Percentiles rank a stretch among this genome's conserved stretches.
Evolutionary conservation across 2,797 vertebrate species (phyloP).

Genomic region (Pampus argenteus): DNA sequence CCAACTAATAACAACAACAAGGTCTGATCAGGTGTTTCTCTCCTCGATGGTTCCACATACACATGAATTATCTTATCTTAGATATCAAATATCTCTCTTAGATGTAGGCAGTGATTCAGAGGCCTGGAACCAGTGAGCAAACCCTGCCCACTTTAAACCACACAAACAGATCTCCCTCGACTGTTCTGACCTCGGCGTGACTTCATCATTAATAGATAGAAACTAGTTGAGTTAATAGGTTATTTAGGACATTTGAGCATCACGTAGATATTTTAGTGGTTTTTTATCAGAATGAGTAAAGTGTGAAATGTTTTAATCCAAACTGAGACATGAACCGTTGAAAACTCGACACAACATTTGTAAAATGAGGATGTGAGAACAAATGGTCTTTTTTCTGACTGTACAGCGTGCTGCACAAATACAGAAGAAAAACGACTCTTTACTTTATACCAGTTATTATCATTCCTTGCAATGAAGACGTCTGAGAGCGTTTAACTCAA

Average conservation of each 20-base stretch:
- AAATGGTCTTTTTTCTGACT: neutral
- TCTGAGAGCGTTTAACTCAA: constrained; percentile 8
- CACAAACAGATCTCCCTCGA: no score
- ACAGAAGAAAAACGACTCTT: neutral
- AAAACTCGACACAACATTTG: constrained; percentile 2
- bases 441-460: neutral
- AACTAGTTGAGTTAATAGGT: no score
- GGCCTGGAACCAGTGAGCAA: no score
- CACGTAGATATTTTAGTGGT: neutral
- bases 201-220: neutral
- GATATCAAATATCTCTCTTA: no score
- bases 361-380: constrained; percentile 43
- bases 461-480: neutral
- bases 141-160: no score
- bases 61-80: no score
- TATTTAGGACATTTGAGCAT: neutral
- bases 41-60: no score
- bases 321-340: neutral
- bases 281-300: neutral
- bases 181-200: neutral
- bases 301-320: neutral
- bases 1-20: no score
- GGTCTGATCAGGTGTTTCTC: no score
- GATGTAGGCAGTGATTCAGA: no score
- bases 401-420: constrained; percentile 1